Evolutionary conservation across 1,140 invertebrate genomes (phyloP), one percentile per base, ranked within the genome.

Genomic region (Prorops nasuta): DNA sequence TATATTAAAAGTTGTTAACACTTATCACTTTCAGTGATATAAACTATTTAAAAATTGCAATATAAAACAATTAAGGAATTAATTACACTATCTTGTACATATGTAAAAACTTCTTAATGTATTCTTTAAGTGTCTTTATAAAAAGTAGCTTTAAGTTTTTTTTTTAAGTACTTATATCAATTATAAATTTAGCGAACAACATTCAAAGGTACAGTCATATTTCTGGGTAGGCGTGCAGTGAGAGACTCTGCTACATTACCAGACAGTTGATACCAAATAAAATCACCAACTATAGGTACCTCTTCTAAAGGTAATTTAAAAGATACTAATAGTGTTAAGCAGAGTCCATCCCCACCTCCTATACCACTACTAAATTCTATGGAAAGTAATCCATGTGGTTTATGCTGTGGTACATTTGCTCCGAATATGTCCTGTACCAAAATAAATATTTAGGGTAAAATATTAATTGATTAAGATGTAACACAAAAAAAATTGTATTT

Each of bases 231-330:
- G 55, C 86, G 81, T 10, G 76, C 65, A 8, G 88, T 71, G n/a
- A 95, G 67, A 54, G 76, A 78, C 36, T 88, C 84, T 32, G 88
- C 89, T 16, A 91, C 61, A 7, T 85, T 81, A 53, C 83, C 80
- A 12, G 84, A 81, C 7, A 92, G 66, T 73, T 93, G 89, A 57
- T 91, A 84, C 93, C 92, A 96, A 19, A 87, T 84, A 72, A 91
- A 95, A 71, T 93, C 94, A 48, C 90, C 90, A 64, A 90, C 88
- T 3, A 93, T 82, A 16, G 86, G 83, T 4, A 92, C 87, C 65
- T 93, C 89, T 78, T 94, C 91, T 12, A 94, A 70, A 3, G 90
- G 86, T n/a, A 87, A 81, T 53, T 89, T 80, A 58, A 94, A 92
- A 1, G 89, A 89, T n/a, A 95, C 87, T 2, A 96, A 74, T 10